phyloP scores from a whole-genome alignment of 2,113 vertebrate species.

The Channa maculata region DNA sequence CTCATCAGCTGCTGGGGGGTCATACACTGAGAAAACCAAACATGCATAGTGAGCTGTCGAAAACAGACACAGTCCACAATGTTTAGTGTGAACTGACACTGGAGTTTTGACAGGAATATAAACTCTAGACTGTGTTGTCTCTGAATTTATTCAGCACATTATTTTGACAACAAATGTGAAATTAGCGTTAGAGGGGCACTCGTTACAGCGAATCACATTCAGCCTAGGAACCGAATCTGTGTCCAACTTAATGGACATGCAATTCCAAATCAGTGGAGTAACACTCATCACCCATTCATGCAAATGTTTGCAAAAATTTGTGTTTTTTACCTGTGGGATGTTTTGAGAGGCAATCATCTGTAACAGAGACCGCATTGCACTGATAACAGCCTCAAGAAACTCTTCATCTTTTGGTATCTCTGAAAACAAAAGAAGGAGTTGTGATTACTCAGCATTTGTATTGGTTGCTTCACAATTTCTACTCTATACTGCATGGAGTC shows the following conservation, averaged over 20 bases:
- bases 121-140: background rate
- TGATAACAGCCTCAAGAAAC: slow-evolving; percentile 94
- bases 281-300: background rate
- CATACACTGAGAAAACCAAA: slow-evolving; percentile 84
- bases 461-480: background rate
- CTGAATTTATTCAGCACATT: slow-evolving; percentile 5
- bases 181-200: background rate
- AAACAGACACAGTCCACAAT: slow-evolving; percentile 10
- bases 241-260: too few species aligned
- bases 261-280: background rate
- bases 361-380: slow-evolving; percentile 92
- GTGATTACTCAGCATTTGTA: background rate
- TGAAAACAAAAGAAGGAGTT: slow-evolving; percentile 63
- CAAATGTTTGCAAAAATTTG: background rate
- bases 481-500: background rate
- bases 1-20: slow-evolving; percentile 91
- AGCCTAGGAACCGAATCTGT: too few species aligned
- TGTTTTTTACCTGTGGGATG: slow-evolving; percentile 88
- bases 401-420: slow-evolving; percentile 90
- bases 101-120: background rate
- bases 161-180: background rate
- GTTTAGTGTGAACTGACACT: slow-evolving; percentile 6
- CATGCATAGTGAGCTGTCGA: background rate
- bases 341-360: slow-evolving; percentile 94
- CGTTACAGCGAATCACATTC: background rate